Evolutionary conservation across 1,140 invertebrate species (phyloP).

Genomic region (Hirudo medicinalis): DNA sequence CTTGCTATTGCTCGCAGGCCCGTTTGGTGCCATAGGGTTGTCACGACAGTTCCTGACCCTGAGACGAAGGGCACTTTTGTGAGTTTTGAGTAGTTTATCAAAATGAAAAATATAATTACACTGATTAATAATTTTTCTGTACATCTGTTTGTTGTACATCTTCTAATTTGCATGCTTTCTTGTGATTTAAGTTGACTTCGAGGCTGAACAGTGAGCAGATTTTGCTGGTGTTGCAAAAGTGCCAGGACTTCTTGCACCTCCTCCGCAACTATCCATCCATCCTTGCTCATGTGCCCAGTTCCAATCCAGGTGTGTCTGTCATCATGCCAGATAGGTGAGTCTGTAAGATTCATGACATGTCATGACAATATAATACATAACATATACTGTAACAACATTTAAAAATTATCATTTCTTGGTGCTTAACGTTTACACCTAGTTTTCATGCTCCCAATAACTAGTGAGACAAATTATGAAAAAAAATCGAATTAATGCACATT

Average conservation of each 20-base stretch:
- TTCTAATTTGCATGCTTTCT: constrained; percentile 6
- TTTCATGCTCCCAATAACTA: no score
- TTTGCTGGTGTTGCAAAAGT: constrained; percentile 1
- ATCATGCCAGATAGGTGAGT: not conserved
- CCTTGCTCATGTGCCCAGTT: not conserved
- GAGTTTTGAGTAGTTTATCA: not conserved
- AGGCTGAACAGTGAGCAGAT: constrained; percentile 4
- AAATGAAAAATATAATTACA: not conserved
- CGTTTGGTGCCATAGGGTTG: constrained; percentile 34
- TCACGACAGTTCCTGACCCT: not conserved
- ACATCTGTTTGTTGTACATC: not conserved
- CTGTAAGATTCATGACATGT: not conserved
- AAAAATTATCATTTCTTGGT: no score
- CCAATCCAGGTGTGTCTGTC: not conserved
- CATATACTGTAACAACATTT: no score
- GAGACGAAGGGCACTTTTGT: not conserved
- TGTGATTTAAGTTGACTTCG: not conserved
- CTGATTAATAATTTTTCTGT: not conserved
- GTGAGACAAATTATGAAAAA: no score
- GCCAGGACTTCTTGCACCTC: constrained; percentile 3
- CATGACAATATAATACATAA: no score
- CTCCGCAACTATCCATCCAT: not conserved
- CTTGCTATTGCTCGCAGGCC: constrained; percentile 27
- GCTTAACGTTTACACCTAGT: no score
- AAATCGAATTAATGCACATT: no score